These are phyloP conservation scores for Cabera pusaria DNA, from an alignment of 2,888 invertebrate species.

Conservation along the genomic window DNA sequence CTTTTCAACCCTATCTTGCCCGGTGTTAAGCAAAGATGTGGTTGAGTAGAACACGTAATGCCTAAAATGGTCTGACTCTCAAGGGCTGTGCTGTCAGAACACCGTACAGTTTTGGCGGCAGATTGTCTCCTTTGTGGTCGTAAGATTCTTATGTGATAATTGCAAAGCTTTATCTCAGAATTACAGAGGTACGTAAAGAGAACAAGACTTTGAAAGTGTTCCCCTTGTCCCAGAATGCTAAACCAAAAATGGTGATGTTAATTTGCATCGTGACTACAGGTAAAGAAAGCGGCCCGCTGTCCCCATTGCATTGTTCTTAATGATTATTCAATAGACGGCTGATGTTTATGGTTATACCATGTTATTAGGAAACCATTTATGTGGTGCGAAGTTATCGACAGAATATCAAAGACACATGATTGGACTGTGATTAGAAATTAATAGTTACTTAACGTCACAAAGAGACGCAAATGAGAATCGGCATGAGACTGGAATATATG, in stretches of 20 bases:
- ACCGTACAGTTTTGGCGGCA: too few species aligned
- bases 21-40: too few species aligned
- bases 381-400: constrained; percentile 27
- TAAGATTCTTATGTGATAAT: too few species aligned
- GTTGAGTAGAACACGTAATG: too few species aligned
- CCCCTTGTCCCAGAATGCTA: constrained; percentile 35
- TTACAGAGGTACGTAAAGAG: too few species aligned
- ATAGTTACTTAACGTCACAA: constrained; percentile 15
- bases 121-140: too few species aligned
- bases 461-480: constrained; percentile 7
- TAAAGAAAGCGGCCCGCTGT: constrained; percentile 49
- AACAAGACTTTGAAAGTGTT: constrained; percentile 41
- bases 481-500: too few species aligned
- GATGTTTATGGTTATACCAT: constrained; percentile 43
- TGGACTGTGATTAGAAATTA: constrained; percentile 39
- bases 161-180: too few species aligned
- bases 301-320: constrained; percentile 49
- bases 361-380: constrained; percentile 44
- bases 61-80: too few species aligned
- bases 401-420: constrained; percentile 39
- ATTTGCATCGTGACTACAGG: constrained; percentile 35
- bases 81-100: too few species aligned
- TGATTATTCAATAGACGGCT: constrained; percentile 40
- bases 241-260: constrained; percentile 44
- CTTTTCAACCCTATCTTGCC: too few species aligned